Base-by-base conservation (phyloP, 1,140 invertebrate species). In the Tetraneura akinire region DNA sequence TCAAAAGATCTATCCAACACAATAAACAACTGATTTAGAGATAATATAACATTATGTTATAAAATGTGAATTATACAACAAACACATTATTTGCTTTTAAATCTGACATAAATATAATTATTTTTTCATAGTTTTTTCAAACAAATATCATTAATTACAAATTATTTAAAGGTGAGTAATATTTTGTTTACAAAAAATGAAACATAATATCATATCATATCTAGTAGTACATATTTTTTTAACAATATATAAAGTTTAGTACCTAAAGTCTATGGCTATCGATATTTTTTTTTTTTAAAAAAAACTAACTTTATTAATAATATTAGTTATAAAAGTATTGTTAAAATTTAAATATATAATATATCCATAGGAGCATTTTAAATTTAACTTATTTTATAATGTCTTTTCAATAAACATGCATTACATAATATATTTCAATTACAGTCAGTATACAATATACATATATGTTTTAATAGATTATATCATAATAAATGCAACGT, bases 381-480 rank as follows among this genome's bases (percentile, higher is more conserved):
- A 68, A 13, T 47, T 9, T 68, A 47, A 68, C 14, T 68, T 47
- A 68, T 47, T 68, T 47, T 26, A 47, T 4, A 37, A 68, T 68
- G 64, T 47, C 21, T 47, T 47, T 68, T 47, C 13, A 47, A 68
- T 0, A 47, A 68, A 68, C 66, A 68, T 47, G 14, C n/a, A 21
- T 68, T 26, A 68, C 37, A 26, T 37, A 37, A 4, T 37, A 37
- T 37, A 37, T 8, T 45, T 11, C 26, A 37, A 45, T 45, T 42
- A 18, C 37, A 32, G 37, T 68, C 64, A 62, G 62, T 42, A 45
- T 68, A 45, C 64, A 62, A 29, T 42, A 45, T 68, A 45, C n/a
- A 23, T n/a, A 45, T n/a, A 68, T 23, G 6, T 45, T 68, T 45
- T 26, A 68, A 45, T 68, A 68, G 66, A 68, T 68, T 66, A 68